Conservation (phyloP, 2,797 vertebrate species). For the Carduelis carduelis region DNA sequence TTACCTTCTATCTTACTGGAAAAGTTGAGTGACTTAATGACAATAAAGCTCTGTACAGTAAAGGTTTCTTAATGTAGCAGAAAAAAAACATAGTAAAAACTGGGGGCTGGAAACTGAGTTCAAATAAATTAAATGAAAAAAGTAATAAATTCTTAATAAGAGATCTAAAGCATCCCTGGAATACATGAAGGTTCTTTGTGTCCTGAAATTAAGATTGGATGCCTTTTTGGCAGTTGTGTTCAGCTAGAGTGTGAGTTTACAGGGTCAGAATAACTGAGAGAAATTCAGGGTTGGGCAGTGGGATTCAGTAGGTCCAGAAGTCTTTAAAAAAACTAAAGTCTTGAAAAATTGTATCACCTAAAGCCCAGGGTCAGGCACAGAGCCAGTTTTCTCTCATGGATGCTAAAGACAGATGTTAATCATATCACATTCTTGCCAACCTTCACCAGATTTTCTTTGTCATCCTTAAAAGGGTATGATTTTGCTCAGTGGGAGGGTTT, state of each 20-base stretch:
- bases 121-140: neutral
- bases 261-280: neutral
- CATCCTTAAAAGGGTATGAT: constrained; percentile 49
- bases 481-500: constrained; percentile 20
- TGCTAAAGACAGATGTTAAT: constrained; percentile 32
- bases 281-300: neutral
- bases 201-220: neutral
- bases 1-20: neutral
- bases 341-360: neutral
- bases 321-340: neutral
- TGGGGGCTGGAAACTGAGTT: neutral
- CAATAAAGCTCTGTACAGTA: neutral
- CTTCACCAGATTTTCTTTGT: constrained; percentile 45
- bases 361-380: neutral
- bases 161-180: neutral
- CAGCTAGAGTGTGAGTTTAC: neutral
- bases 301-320: neutral
- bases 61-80: neutral
- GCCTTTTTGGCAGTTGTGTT: neutral
- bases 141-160: neutral
- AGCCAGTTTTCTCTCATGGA: neutral
- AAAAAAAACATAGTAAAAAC: neutral
- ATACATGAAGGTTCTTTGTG: neutral
- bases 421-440: constrained; percentile 27
- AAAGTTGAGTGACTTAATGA: neutral